Evolutionary conservation across 2,797 vertebrate species (phyloP), one percentile per base, ranked within the genome.

Genomic region (Acanthornis magna): DNA sequence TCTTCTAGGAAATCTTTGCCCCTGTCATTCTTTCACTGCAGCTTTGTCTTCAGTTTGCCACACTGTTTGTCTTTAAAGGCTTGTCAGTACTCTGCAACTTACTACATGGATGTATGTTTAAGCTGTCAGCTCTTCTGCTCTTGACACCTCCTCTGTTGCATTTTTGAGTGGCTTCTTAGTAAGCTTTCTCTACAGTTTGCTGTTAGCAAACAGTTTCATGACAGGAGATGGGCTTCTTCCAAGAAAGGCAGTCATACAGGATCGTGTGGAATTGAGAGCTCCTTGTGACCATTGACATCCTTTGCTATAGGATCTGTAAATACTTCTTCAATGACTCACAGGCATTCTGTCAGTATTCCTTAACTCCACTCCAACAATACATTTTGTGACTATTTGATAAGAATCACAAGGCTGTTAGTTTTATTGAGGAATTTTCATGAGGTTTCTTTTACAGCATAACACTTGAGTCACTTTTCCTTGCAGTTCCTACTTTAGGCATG

Each of bases 271-370:
- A 53, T 16, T 40, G 57, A n/a, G 36, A 78, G 21, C 36, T 86
- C 18, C 9, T 76, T 22, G 10, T 7, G 3, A 32, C 50, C 3
- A 2, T 9, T 68, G 60, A 6, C 7, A 15, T 92, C 0, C 13
- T 32, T 71, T 91, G 23, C 27, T 87, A 1, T 71, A 43, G 48
- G 25, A 50, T 93, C 15, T 75, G 27, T 79, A 26, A 67, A 4
- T 11, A 17, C 8, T 61, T 83, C 10, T 77, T 43, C n/a, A 48
- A 0, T 40, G 72, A 40, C 17, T 55, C 73, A 32, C 27, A 76
- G 32, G 19, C 29, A 84, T 92, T n/a, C 22, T 86, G 11, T 34
- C 13, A n/a, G 43, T 27, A 13, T 7, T 84, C 17, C 27, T 72
- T 85, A 40, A 54, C 22, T 50, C 15, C 13, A 22, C 16, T 58